Evolutionary conservation across 1,140 invertebrate genomes (phyloP).

Genomic region (Ips typographus): DNA sequence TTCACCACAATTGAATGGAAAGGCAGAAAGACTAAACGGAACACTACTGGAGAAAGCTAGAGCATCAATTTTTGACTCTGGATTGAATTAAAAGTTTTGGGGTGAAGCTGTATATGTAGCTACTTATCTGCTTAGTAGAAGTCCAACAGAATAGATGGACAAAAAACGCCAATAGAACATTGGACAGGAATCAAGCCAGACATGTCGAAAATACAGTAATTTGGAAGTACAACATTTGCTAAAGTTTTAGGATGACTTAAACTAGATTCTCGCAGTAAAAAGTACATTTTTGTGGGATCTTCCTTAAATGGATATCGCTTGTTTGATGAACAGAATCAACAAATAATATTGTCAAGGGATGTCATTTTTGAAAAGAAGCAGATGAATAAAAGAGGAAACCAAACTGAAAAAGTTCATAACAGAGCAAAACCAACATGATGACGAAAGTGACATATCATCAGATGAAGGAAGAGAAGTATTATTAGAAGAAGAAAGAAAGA

Average conservation of each 20-base stretch:
- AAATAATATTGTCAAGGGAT: not conserved
- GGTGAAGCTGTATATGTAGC: slow-evolving; percentile 43
- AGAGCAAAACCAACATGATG: not conserved
- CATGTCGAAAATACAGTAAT: too few species aligned
- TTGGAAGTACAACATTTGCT: not conserved
- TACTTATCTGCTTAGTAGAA: slow-evolving; percentile 44
- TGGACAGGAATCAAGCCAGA: slow-evolving; percentile 7
- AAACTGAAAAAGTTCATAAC: not conserved
- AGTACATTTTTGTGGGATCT: too few species aligned
- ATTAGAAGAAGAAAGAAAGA: slow-evolving; percentile 7
- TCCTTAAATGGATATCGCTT: too few species aligned
- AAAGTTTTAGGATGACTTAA: not conserved
- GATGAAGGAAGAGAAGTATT: not conserved
- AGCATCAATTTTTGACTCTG: slow-evolving; percentile 36
- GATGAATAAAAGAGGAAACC: not conserved
- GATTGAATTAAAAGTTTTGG: slow-evolving; percentile 43
- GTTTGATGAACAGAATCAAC: too few species aligned
- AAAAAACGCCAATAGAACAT: not conserved
- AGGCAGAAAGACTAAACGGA: slow-evolving; percentile 50
- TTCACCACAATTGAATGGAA: slow-evolving; percentile 50
- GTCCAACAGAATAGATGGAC: slow-evolving; percentile 22
- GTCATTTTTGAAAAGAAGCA: not conserved
- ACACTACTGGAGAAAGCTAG: slow-evolving; percentile 40
- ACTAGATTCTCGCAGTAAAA: slow-evolving; percentile 1
- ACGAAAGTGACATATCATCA: not conserved